Evolutionary conservation across 2,888 invertebrate genomes (phyloP).

Genomic region (Quadriops clusia): DNA sequence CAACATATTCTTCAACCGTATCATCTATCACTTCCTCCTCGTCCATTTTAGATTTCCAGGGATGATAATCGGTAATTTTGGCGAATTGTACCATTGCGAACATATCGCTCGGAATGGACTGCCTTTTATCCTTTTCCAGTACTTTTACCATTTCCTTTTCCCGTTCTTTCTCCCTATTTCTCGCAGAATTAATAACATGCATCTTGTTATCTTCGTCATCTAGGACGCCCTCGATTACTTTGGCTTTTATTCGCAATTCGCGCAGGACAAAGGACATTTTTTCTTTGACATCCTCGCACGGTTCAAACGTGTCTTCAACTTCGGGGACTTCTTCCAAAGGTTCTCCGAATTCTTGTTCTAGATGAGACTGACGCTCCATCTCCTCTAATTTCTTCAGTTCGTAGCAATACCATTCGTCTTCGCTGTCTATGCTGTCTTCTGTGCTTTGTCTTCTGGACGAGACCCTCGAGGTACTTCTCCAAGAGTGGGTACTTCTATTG

Average conservation of each 20-base stretch:
- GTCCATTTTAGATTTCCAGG: slow-evolving; percentile 32
- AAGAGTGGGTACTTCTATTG: slow-evolving; percentile 75
- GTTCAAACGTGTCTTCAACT: slow-evolving; percentile 43
- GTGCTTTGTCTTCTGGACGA: slow-evolving; percentile 83
- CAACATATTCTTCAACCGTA: slow-evolving; percentile 9
- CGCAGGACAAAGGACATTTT: slow-evolving; percentile 69
- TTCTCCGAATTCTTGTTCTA: slow-evolving; percentile 51
- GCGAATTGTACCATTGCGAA: slow-evolving; percentile 1
- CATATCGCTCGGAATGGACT: slow-evolving; percentile 1
- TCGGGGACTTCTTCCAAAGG: slow-evolving; percentile 45
- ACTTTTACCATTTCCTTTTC: too few relatives aligned
- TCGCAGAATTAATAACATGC: slow-evolving; percentile 31
- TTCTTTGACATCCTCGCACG: slow-evolving; percentile 60
- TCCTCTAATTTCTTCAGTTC: slow-evolving; percentile 78
- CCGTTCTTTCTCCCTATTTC: slow-evolving; percentile 24
- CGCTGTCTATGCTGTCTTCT: slow-evolving; percentile 85
- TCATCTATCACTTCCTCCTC: slow-evolving; percentile 38
- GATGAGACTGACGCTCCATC: slow-evolving; percentile 62
- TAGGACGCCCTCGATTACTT: slow-evolving; percentile 34
- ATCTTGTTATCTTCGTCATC: slow-evolving; percentile 33
- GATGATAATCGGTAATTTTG: not conserved
- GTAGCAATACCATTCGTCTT: slow-evolving; percentile 89
- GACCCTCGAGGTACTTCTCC: slow-evolving; percentile 72
- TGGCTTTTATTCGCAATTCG: slow-evolving; percentile 62
- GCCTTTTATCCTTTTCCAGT: slow-evolving; percentile 1